Base-by-base conservation (phyloP, 2,113 vertebrate species). In the Solea solea region DNA sequence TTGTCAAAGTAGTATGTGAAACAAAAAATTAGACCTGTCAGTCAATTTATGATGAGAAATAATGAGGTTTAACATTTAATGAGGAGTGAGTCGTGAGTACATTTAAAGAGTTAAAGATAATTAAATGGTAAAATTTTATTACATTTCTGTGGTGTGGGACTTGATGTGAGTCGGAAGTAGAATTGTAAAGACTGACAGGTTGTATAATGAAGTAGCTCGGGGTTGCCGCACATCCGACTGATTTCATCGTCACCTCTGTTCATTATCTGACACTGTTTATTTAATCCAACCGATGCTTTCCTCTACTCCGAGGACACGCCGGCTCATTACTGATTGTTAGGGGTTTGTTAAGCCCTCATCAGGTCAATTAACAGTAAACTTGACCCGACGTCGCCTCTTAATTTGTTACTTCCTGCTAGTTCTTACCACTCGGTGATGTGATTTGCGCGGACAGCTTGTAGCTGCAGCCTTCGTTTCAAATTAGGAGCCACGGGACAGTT, bases 381-480 rank as follows among this genome's bases (percentile, higher is more conserved):
- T 85, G 82, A 89, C 85, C 81, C 49, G 85, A 88, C 86, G 81
- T 58, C 44, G 78, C 57, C 55, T 87, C 72, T 82, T 80, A 82
- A 88, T 88, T 86, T 14, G 40, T 74, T 68, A 68, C 86, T 78
- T 87, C 74, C 73, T 52, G 71, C 65, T 64, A 77, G 81, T 72
- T 74, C 74, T 70, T 62, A 13, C 64, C 12, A 50, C 49, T 60
- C 72, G 56, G 54, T 89, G 89, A 93, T 48, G 75, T 78, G 88
- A 92, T 85, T 74, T 86, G 83, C 72, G 39, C n/a, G 83, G 89
- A 90, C 89, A 89, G 74, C 78, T 64, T 75, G 82, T 78, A 86
- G 88, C 87, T 87, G 86, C 80, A 71, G 81, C 89, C 74, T 85
- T 92, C 90, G 78, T 71, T 90, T 85, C 71, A 56, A 58, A 92